Evolutionary conservation across 2,888 invertebrate genomes (phyloP).

Genomic region (Drosophila cracens): DNA sequence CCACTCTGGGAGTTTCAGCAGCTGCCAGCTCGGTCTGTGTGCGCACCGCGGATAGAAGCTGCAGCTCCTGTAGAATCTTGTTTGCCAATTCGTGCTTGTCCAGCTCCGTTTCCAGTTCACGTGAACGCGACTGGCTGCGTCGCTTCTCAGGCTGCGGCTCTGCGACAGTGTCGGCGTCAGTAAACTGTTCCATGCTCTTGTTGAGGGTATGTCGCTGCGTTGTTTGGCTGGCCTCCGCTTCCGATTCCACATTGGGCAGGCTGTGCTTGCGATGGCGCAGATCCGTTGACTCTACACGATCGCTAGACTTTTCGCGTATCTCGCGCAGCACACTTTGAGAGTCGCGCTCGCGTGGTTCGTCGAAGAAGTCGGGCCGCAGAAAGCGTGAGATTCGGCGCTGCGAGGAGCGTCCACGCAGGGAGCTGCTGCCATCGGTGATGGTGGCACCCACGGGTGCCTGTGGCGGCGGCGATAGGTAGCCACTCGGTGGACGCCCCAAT

Average conservation of each 20-base stretch:
- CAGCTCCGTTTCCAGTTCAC: conserved; percentile 64
- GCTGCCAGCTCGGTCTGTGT: conserved; percentile 68
- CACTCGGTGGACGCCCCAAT: conserved; percentile 82
- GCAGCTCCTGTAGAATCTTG: conserved; percentile 83
- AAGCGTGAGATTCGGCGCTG: conserved; percentile 90
- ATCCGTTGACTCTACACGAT: conserved; percentile 77
- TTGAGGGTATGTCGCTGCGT: conserved; percentile 78
- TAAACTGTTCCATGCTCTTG: conserved; percentile 82
- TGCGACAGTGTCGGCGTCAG: conserved; percentile 32
- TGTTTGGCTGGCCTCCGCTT: conserved; percentile 15
- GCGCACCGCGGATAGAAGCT: conserved; percentile 80
- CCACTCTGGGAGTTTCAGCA: conserved; percentile 12
- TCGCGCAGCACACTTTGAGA: conserved; percentile 89
- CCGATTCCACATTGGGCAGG: conserved; percentile 62
- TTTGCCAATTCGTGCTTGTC: conserved; percentile 82
- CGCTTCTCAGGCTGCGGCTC: conserved; percentile 46
- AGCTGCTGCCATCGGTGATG: conserved; percentile 67
- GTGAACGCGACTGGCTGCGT: conserved; percentile 73
- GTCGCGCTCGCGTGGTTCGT: conserved; percentile 88
- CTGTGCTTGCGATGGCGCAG: conserved; percentile 60
- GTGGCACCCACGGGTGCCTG: conserved; percentile 24
- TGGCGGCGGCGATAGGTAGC: conserved; percentile 79
- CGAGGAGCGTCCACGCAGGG: conserved; percentile 83
- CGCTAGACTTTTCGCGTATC: conserved; percentile 88
- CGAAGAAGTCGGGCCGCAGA: conserved; percentile 92